Conservation (phyloP, 2,797 vertebrate genomes). For the Scolopax bukidnonensis region DNA sequence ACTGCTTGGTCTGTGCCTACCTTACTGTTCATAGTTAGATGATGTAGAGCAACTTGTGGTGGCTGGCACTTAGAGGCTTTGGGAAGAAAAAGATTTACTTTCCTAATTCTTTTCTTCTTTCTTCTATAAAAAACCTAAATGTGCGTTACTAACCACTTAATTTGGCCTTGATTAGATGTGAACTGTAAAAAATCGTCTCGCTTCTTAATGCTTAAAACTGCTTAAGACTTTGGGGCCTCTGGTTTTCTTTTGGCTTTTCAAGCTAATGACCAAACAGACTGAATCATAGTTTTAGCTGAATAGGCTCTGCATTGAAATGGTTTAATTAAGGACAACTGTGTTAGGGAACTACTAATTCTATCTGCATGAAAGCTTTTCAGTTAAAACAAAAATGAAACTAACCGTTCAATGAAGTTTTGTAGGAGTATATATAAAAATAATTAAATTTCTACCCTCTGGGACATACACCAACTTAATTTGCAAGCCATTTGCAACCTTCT, state of each 20-base stretch:
- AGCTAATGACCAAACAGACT: neutral
- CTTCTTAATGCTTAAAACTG: conserved; percentile 71
- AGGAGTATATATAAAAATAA: neutral
- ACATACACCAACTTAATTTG: neutral
- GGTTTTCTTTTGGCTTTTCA: neutral
- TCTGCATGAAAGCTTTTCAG: neutral
- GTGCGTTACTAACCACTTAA: conserved; percentile 7
- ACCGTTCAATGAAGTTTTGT: neutral
- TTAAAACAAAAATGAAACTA: neutral
- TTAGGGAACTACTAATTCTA: neutral
- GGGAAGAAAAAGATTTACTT: conserved; percentile 66
- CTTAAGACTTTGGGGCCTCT: conserved; percentile 68
- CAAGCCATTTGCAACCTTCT: neutral
- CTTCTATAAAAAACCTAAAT: neutral
- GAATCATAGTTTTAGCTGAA: neutral
- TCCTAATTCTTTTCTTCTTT: conserved; percentile 30
- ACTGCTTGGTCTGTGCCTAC: conserved; percentile 99
- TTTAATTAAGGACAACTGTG: neutral
- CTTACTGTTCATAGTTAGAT: conserved; percentile 99
- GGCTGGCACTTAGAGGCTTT: conserved; percentile 88
- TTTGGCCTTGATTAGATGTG: neutral
- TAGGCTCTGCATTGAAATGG: neutral
- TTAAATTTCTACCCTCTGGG: neutral
- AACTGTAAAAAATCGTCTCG: neutral
- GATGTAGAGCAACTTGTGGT: conserved; percentile 86